These are phyloP conservation scores for Eristalis tenax DNA, from an alignment of 2,888 invertebrate genomes.

Conservation along the genomic window DNA sequence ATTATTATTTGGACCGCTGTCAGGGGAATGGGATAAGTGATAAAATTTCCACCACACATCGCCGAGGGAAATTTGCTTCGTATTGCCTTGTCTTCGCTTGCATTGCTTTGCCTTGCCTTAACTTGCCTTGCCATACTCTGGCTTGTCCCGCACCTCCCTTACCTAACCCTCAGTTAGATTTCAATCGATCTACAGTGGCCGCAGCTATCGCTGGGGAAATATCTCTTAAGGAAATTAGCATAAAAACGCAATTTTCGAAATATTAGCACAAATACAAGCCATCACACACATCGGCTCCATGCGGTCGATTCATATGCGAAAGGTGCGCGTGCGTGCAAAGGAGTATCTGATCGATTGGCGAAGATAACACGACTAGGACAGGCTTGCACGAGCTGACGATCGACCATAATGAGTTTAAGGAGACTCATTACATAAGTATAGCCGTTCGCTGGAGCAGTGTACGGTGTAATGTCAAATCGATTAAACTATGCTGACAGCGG, in stretches of 20 bases:
- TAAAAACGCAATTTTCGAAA: conserved; percentile 81
- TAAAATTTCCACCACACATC: conserved; percentile 65
- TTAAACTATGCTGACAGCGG: conserved; percentile 59
- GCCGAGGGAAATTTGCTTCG: conserved; percentile 58
- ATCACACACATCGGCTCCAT: conserved; percentile 13
- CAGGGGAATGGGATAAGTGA: conserved; percentile 63
- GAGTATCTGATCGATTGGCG: conserved; percentile 57
- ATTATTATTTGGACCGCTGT: conserved; percentile 71
- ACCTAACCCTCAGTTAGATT: conserved; percentile 34
- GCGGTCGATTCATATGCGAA: conserved; percentile 32
- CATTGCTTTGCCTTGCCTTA: not conserved
- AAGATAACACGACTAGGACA: conserved; percentile 60
- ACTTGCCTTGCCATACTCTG: not conserved
- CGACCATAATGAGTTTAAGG: conserved; percentile 37
- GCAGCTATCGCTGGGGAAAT: conserved; percentile 59
- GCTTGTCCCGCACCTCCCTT: not conserved
- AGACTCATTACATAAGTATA: conserved; percentile 53
- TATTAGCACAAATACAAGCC: conserved; percentile 64
- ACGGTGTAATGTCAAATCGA: conserved; percentile 63
- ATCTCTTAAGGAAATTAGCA: conserved; percentile 76
- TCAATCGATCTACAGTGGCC: conserved; percentile 60
- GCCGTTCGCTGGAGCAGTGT: conserved; percentile 6
- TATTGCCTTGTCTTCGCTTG: conserved; percentile 13
- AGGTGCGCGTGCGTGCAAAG: conserved; percentile 67
- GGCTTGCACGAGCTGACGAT: conserved; percentile 45